These are phyloP conservation scores for Myodes glareolus DNA, from an alignment of 2,113 vertebrate genomes.

Conservation along the genomic window DNA sequence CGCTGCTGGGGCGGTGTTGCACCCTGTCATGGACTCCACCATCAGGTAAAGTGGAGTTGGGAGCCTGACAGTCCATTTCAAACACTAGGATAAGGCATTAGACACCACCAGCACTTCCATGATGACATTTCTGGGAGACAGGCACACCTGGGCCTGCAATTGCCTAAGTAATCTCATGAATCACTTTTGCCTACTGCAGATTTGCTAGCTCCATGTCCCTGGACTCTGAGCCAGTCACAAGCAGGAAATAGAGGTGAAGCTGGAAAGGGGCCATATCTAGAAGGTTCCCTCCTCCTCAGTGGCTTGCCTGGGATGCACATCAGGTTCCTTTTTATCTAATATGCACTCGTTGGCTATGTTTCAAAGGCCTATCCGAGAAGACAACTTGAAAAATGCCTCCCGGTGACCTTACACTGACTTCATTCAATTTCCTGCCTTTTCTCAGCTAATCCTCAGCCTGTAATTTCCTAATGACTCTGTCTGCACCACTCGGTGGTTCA, in stretches of 20 bases:
- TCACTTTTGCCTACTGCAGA: neutral
- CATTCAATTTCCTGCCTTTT: conserved; percentile 61
- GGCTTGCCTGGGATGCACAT: neutral
- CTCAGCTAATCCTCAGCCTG: conserved; percentile 57
- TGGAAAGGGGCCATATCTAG: neutral
- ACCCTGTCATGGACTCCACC: neutral
- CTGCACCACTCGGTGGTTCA: neutral
- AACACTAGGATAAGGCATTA: accelerated
- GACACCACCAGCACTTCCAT: neutral
- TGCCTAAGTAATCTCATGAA: neutral
- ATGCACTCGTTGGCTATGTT: neutral
- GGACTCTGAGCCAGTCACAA: neutral
- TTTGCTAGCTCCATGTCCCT: neutral
- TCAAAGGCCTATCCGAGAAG: conserved; percentile 16
- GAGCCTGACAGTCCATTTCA: neutral
- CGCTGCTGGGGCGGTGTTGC: neutral
- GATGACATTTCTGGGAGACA: neutral
- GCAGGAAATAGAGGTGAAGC: neutral
- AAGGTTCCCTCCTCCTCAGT: neutral
- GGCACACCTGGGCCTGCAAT: neutral
- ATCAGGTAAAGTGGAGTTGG: neutral
- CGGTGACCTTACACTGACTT: neutral
- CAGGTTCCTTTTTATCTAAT: neutral
- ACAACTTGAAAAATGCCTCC: conserved; percentile 48
- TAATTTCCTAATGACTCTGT: conserved; percentile 70